These are phyloP conservation scores for Sitta europaea DNA, from an alignment of 2,113 vertebrate genomes.

Conservation along the genomic window DNA sequence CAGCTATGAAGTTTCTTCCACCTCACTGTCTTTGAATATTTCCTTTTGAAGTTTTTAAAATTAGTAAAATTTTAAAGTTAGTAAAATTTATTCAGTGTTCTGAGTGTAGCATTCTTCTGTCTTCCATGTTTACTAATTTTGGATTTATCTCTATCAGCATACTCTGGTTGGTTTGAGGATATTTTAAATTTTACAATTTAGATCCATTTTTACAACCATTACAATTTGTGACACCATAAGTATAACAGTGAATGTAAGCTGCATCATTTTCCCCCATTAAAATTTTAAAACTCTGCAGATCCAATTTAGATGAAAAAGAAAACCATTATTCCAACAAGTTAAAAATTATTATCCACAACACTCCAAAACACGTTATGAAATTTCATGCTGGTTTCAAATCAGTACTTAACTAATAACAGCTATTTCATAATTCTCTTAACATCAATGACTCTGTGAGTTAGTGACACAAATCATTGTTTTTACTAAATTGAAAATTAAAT, in stretches of 20 bases:
- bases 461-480: not conserved
- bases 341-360: not conserved
- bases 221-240: not conserved
- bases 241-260: not conserved
- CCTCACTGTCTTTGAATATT: not conserved
- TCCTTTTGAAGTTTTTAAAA: not conserved
- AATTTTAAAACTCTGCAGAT: not conserved
- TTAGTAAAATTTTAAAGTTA: no score
- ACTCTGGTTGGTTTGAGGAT: not conserved
- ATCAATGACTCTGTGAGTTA: not conserved
- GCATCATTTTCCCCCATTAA: not conserved
- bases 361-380: not conserved
- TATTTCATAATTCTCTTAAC: not conserved
- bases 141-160: not conserved
- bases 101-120: not conserved
- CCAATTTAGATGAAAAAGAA: not conserved
- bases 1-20: not conserved
- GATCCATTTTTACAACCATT: not conserved
- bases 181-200: not conserved
- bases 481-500: not conserved
- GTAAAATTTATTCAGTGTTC: not conserved
- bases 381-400: not conserved
- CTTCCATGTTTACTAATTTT: not conserved
- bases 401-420: not conserved
- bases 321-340: not conserved